A percentile compares a stretch with the other conserved stretches of the same genome.
Conservation (phyloP, 2,113 vertebrate genomes). For the Electrona antarctica region DNA sequence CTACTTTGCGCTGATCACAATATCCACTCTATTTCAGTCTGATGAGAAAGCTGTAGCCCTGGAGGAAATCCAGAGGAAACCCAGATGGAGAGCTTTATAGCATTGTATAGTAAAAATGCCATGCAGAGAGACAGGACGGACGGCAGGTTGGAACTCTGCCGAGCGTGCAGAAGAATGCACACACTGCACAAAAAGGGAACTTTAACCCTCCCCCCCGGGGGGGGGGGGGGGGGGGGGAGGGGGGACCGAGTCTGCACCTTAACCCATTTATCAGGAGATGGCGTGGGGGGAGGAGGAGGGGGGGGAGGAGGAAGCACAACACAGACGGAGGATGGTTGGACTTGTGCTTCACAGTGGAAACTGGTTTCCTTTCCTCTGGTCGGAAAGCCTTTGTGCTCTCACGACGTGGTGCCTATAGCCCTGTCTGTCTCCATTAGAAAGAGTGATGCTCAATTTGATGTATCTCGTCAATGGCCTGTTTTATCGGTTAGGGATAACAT, state of each 20-base stretch:
- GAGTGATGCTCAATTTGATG: not conserved
- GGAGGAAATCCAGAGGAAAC: not conserved
- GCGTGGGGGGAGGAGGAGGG: not conserved
- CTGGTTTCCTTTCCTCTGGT: conserved; percentile 4
- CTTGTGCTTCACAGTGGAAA: conserved; percentile 15
- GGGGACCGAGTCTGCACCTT: conserved; percentile 41
- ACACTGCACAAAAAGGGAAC: conserved; percentile 54
- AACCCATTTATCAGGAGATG: conserved; percentile 50
- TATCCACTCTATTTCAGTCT: not conserved
- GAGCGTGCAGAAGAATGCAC: conserved; percentile 28
- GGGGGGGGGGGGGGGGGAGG: conserved; percentile 7
- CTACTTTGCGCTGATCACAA: not conserved
- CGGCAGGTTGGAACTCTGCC: conserved; percentile 28
- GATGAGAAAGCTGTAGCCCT: not conserved
- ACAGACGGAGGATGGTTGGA: conserved; percentile 5
- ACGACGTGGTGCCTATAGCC: not conserved
- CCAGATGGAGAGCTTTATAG: not conserved
- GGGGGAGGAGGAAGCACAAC: conserved; percentile 15
- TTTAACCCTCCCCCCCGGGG: conserved; percentile 56
- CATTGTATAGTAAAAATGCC: not conserved
- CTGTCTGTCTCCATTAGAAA: not conserved
- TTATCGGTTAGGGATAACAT: not conserved
- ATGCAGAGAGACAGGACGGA: not conserved
- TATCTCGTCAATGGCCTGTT: not conserved
- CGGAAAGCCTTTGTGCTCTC: conserved; percentile 4